Conservation (phyloP, 1,140 invertebrate species). For the Tribolium madens region DNA sequence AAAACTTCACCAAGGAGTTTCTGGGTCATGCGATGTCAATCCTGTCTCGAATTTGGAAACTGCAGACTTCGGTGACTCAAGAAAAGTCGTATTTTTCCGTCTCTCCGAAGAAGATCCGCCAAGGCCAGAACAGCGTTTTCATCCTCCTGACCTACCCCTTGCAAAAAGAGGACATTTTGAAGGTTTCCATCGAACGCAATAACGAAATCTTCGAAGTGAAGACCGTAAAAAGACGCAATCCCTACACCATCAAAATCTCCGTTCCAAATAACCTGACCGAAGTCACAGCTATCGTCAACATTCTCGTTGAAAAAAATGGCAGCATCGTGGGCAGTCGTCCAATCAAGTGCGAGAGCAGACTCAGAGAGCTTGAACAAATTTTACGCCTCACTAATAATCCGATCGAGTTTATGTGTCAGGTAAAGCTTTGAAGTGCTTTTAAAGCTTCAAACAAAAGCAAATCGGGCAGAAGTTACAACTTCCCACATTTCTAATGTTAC, state of each 20-base stretch:
- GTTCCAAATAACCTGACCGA: constrained; percentile 83
- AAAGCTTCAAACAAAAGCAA: neutral
- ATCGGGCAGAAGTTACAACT: neutral
- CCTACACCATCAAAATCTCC: constrained; percentile 83
- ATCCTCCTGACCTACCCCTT: constrained; percentile 82
- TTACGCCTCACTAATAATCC: constrained; percentile 82
- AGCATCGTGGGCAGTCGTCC: constrained; percentile 80
- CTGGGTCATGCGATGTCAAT: constrained; percentile 81
- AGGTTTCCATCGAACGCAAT: constrained; percentile 81
- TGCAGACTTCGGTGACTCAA: constrained; percentile 68
- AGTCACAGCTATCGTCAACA: constrained; percentile 83
- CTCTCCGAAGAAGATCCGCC: constrained; percentile 83
- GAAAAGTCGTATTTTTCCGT: constrained; percentile 80
- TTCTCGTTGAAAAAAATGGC: constrained; percentile 83
- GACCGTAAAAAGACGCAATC: constrained; percentile 81
- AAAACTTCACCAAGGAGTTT: constrained; percentile 84
- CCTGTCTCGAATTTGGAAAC: constrained; percentile 74
- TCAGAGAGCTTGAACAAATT: constrained; percentile 85
- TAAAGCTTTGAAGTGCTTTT: constrained; percentile 61
- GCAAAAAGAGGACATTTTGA: constrained; percentile 78
- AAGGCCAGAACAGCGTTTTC: constrained; percentile 86
- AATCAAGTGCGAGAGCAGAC: constrained; percentile 86
- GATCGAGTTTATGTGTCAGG: constrained; percentile 88
- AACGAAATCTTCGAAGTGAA: constrained; percentile 81
- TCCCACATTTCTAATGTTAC: constrained; percentile 57